These are phyloP conservation scores for Paramisgurnus dabryanus DNA, from an alignment of 2,113 vertebrate species.

Conservation along the genomic window DNA sequence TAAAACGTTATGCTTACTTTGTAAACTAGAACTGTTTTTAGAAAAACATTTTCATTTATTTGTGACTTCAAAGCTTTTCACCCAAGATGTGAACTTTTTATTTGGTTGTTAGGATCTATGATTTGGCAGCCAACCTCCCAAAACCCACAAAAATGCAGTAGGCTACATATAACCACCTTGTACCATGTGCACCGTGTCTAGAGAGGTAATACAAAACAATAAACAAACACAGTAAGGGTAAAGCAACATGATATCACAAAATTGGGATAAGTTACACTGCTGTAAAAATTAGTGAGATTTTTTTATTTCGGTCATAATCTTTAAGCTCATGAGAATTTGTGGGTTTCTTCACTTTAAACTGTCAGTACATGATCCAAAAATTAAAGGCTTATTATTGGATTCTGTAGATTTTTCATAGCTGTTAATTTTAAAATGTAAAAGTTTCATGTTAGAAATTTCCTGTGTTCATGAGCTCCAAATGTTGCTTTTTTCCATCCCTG, in stretches of 20 bases:
- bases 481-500: not conserved
- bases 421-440: not conserved
- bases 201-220: not conserved
- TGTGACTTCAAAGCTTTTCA: not conserved
- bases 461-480: not conserved
- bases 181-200: not conserved
- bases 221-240: not conserved
- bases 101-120: not conserved
- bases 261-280: no score
- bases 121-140: not conserved
- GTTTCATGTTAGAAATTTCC: not conserved
- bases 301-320: no score
- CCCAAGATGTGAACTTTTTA: not conserved
- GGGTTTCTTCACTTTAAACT: not conserved
- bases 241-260: no score
- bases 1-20: no score
- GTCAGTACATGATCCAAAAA: not conserved
- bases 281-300: no score
- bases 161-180: not conserved
- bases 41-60: not conserved
- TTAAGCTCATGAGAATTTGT: not conserved
- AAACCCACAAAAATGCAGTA: not conserved
- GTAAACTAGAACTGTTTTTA: not conserved
- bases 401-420: not conserved
- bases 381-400: not conserved